phyloP scores from a whole-genome alignment of 1,140 invertebrate species.

The Zaprionus davidi region DNA sequence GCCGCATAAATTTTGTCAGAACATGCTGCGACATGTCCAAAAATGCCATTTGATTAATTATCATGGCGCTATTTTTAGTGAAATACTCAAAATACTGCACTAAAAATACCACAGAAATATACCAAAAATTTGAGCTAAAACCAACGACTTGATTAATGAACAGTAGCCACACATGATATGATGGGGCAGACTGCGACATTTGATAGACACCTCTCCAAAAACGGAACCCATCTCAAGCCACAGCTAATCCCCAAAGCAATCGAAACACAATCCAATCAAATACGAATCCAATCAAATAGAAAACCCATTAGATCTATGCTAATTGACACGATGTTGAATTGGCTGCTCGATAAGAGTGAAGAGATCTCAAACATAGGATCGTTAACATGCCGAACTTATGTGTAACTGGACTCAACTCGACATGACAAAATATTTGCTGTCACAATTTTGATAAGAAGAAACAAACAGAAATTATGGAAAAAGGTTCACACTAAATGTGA shows the following conservation, averaged over 20 bases:
- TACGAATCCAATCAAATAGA: slow-evolving; percentile 10
- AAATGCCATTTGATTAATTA: slow-evolving; percentile 37
- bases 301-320: slow-evolving; percentile 1
- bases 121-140: slow-evolving; percentile 9
- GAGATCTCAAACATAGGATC: not conserved
- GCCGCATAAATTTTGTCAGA: slow-evolving; percentile 52
- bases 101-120: slow-evolving; percentile 1
- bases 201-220: slow-evolving; percentile 17
- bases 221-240: not conserved
- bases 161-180: not conserved
- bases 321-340: slow-evolving; percentile 10
- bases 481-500: slow-evolving; percentile 22
- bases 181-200: not conserved
- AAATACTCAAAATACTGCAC: not conserved
- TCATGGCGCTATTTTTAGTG: slow-evolving; percentile 6
- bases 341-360: not conserved
- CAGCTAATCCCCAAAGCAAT: not conserved
- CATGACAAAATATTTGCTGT: slow-evolving; percentile 9
- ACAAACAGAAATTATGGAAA: slow-evolving; percentile 10
- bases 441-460: slow-evolving; percentile 10
- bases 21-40: slow-evolving; percentile 38
- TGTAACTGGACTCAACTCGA: no score
- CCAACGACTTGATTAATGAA: slow-evolving; percentile 26
- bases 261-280: not conserved
- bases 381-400: not conserved